phyloP scores from a whole-genome alignment of 2,113 vertebrate species.

The Accipiter virgatus region DNA sequence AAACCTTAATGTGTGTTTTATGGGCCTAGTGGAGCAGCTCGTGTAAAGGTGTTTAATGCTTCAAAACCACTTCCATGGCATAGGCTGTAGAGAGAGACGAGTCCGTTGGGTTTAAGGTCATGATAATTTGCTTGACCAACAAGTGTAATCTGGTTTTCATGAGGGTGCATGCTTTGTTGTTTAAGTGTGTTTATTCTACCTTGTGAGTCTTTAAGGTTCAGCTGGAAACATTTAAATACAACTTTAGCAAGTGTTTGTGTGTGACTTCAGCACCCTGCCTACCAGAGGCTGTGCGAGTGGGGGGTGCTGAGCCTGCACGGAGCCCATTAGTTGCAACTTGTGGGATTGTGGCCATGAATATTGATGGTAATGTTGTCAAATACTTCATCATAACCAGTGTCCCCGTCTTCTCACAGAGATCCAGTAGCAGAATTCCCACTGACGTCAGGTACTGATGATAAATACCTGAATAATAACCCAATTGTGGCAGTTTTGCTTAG shows the following conservation, averaged over 20 bases:
- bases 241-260: neutral
- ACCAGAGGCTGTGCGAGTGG: fast-evolving
- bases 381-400: neutral
- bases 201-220: neutral
- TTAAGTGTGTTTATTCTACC: neutral
- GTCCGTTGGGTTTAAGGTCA: neutral
- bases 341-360: neutral
- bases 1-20: neutral
- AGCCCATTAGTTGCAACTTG: neutral
- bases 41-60: neutral
- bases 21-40: neutral
- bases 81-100: too few species aligned
- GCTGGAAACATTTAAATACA: neutral
- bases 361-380: neutral
- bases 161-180: neutral
- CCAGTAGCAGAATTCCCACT: neutral
- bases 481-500: neutral
- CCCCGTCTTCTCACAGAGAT: neutral
- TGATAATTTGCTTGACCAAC: neutral
- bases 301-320: neutral
- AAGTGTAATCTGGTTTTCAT: neutral
- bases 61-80: neutral
- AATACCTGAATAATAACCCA: neutral
- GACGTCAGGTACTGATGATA: neutral
- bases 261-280: neutral